Conservation (phyloP, 2,888 invertebrate species). For the Polydrusus tereticollis region DNA sequence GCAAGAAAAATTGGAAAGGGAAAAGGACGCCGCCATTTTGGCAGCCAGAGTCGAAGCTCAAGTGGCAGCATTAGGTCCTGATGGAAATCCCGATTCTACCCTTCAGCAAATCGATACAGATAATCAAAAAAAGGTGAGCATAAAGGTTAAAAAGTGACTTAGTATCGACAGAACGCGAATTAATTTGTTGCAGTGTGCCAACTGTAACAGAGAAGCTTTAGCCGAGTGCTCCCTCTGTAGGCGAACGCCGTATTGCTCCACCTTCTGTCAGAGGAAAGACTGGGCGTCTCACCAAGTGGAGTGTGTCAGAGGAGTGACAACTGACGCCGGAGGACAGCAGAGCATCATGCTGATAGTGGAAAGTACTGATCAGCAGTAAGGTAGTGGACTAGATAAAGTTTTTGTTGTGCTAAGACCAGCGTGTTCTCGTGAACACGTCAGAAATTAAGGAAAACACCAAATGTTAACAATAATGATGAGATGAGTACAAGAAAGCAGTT, state of each 20-base stretch:
- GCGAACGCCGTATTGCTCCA: conserved; percentile 89
- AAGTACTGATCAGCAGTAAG: conserved; percentile 74
- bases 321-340: conserved; percentile 73
- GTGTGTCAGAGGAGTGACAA: conserved; percentile 79
- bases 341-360: conserved; percentile 91
- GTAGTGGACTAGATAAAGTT: not conserved
- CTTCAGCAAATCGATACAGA: conserved; percentile 73
- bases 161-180: too few relatives aligned
- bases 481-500: too few relatives aligned
- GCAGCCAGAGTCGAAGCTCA: conserved; percentile 78
- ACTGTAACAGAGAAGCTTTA: conserved; percentile 89
- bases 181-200: conserved; percentile 78
- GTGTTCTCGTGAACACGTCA: too few relatives aligned
- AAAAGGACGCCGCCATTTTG: conserved; percentile 76
- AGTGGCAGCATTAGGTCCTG: conserved; percentile 70
- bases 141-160: too few relatives aligned
- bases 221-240: conserved; percentile 90
- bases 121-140: conserved; percentile 82
- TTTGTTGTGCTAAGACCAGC: not conserved
- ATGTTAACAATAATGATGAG: too few relatives aligned
- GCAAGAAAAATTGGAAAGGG: conserved; percentile 74
- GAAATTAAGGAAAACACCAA: too few relatives aligned
- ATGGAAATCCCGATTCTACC: conserved; percentile 70
- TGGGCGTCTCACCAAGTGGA: conserved; percentile 90
- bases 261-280: conserved; percentile 91